Evolutionary conservation across 2,888 invertebrate genomes (phyloP).

Genomic region (Alcis repandata): DNA sequence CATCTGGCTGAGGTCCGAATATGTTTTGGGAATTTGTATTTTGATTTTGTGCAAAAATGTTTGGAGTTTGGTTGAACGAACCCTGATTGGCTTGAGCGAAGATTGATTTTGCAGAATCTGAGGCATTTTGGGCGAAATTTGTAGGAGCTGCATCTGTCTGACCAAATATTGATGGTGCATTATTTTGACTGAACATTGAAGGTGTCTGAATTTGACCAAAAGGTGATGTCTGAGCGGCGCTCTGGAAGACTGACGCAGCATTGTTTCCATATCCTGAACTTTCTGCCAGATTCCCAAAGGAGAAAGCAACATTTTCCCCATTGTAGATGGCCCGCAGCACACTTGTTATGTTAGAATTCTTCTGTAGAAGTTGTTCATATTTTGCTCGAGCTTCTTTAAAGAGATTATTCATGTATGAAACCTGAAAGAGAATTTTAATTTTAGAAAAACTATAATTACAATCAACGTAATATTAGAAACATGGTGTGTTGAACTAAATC

Average conservation of each 20-base stretch:
- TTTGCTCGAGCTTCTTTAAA: constrained; percentile 64
- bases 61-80: constrained; percentile 40
- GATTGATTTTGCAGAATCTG: constrained; percentile 59
- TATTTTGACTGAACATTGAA: constrained; percentile 45
- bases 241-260: constrained; percentile 68
- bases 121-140: constrained; percentile 29
- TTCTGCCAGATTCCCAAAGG: constrained; percentile 54
- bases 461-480: not conserved
- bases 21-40: constrained; percentile 23
- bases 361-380: constrained; percentile 66
- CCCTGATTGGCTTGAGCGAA: constrained; percentile 69
- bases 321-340: constrained; percentile 66
- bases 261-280: constrained; percentile 50
- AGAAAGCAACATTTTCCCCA: constrained; percentile 63
- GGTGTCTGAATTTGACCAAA: constrained; percentile 40
- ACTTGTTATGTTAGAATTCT: constrained; percentile 59
- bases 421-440: constrained; percentile 61
- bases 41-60: constrained; percentile 24
- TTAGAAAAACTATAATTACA: too few relatives aligned
- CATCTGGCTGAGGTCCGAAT: constrained; percentile 37
- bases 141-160: constrained; percentile 39
- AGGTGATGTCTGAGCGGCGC: constrained; percentile 61
- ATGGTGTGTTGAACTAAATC: too few relatives aligned
- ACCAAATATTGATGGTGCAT: constrained; percentile 44
- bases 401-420: constrained; percentile 66